phyloP scores from a whole-genome alignment of 1,140 invertebrate genomes.

The Hesperophylax magnus region DNA sequence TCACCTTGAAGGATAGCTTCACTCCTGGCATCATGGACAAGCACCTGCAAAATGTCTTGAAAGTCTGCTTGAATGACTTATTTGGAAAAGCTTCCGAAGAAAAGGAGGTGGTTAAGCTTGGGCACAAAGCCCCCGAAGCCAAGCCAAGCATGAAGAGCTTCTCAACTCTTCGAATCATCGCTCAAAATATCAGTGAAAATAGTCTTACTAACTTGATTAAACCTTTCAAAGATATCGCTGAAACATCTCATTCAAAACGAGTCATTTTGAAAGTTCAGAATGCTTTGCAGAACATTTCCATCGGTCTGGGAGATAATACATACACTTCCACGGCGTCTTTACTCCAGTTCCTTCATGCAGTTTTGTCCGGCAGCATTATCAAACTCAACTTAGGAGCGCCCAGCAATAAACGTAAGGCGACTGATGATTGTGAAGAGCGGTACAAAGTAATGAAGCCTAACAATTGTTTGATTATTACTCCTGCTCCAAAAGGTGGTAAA shows the following conservation, averaged over 20 bases:
- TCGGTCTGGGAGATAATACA: conserved; percentile 86
- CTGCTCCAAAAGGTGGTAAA: conserved; percentile 76
- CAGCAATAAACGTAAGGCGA: conserved; percentile 64
- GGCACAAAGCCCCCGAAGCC: conserved; percentile 84
- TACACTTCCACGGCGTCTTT: conserved; percentile 81
- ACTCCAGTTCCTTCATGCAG: conserved; percentile 86
- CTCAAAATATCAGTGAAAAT: conserved; percentile 83
- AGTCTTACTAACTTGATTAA: conserved; percentile 83
- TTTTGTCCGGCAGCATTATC: conserved; percentile 85
- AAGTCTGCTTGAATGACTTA: conserved; percentile 89
- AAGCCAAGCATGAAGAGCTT: conserved; percentile 88
- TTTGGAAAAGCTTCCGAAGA: conserved; percentile 92
- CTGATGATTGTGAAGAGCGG: conserved; percentile 70
- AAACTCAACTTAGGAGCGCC: conserved; percentile 74
- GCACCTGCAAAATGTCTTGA: conserved; percentile 84
- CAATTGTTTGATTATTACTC: conserved; percentile 76
- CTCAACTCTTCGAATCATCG: conserved; percentile 86
- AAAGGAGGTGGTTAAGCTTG: conserved; percentile 90
- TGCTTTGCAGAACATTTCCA: conserved; percentile 82
- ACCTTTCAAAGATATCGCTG: conserved; percentile 87
- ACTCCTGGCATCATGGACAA: conserved; percentile 82
- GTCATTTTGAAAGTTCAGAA: conserved; percentile 84
- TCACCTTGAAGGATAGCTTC: conserved; percentile 77
- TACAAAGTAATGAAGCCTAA: conserved; percentile 73
- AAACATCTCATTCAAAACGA: conserved; percentile 85